Conservation (phyloP, 2,888 invertebrate species). For the Parnassius orleans region DNA sequence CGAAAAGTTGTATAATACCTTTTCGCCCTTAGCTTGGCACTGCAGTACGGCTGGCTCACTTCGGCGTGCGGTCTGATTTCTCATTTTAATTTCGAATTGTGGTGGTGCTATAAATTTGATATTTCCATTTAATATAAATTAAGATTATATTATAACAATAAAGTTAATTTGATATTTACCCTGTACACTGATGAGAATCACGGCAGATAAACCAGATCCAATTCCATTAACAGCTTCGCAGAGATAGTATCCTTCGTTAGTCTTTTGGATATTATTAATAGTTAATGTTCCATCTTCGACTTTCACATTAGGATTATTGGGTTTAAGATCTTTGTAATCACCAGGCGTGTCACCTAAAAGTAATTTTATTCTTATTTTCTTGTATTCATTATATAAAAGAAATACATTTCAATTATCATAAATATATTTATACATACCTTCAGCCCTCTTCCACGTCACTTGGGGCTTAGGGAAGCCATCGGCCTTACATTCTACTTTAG, state of each 20-base stretch:
- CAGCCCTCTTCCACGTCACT: constrained; percentile 97
- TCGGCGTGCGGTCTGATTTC: constrained; percentile 94
- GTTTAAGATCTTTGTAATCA: constrained; percentile 95
- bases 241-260: constrained; percentile 96
- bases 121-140: background rate
- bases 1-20: constrained; percentile 56
- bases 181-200: constrained; percentile 95
- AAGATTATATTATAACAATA: background rate
- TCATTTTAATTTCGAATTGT: constrained; percentile 94
- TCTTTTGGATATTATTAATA: constrained; percentile 94
- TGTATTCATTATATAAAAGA: background rate
- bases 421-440: constrained; percentile 82
- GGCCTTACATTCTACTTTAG: constrained; percentile 96
- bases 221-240: constrained; percentile 98
- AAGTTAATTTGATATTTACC: constrained; percentile 75
- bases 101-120: constrained; percentile 86
- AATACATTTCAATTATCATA: no score
- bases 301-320: constrained; percentile 93
- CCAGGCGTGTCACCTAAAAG: constrained; percentile 91
- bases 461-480: constrained; percentile 97
- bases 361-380: background rate
- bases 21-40: constrained; percentile 96
- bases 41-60: constrained; percentile 95
- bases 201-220: constrained; percentile 96
- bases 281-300: constrained; percentile 96